Conservation (phyloP, 2,888 invertebrate species). For the Heliconius cydno region DNA sequence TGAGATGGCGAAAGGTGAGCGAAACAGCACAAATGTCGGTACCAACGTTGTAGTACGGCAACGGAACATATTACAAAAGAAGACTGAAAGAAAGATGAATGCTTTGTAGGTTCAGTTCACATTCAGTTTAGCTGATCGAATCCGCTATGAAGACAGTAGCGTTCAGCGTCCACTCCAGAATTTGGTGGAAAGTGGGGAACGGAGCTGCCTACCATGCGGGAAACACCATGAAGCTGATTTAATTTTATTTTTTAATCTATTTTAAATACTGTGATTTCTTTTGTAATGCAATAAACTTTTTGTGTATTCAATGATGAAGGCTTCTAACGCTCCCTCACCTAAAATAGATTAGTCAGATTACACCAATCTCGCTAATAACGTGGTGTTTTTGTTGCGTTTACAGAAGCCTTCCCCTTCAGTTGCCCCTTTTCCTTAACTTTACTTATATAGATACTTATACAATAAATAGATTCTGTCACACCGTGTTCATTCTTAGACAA, state of each 20-base stretch:
- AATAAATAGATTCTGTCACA: slow-evolving; percentile 59
- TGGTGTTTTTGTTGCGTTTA: slow-evolving; percentile 83
- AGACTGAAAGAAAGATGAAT: too few species aligned
- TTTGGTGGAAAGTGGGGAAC: too few species aligned
- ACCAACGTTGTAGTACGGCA: too few species aligned
- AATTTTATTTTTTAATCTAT: not conserved
- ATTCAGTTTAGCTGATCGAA: too few species aligned
- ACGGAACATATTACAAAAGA: too few species aligned
- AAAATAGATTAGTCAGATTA: slow-evolving; percentile 84
- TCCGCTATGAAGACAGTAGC: too few species aligned
- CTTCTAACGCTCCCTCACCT: slow-evolving; percentile 71
- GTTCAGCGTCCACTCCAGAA: too few species aligned
- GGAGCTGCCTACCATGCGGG: too few species aligned
- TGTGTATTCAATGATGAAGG: slow-evolving; percentile 59
- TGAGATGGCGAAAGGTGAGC: too few species aligned
- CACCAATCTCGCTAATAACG: slow-evolving; percentile 84
- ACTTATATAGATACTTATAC: slow-evolving; percentile 51
- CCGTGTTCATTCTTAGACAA: slow-evolving; percentile 50
- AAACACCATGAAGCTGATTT: too few species aligned
- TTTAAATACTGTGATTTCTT: not conserved
- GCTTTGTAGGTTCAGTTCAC: too few species aligned
- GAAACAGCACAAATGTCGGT: too few species aligned
- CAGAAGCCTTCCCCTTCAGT: slow-evolving; percentile 71
- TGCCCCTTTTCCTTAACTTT: slow-evolving; percentile 72
- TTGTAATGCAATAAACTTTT: not conserved